These are phyloP conservation scores for Beris chalybata DNA, from an alignment of 2,888 invertebrate species.

Conservation along the genomic window DNA sequence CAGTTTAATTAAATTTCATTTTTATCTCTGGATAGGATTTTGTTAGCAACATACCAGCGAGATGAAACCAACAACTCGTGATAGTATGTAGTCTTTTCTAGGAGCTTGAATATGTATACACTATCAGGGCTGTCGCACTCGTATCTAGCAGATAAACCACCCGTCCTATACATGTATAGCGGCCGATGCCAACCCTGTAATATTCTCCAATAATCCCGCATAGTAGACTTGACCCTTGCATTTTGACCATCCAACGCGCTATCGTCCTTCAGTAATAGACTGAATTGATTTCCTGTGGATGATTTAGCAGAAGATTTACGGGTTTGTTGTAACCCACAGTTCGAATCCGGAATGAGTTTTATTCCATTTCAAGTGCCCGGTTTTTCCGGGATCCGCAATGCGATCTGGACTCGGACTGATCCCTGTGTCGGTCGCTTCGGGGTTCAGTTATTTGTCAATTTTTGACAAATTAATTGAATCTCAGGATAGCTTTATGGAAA, in stretches of 20 bases:
- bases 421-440: not conserved
- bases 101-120: not conserved
- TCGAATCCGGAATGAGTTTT: no score
- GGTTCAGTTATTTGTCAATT: conserved; percentile 31
- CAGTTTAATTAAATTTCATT: conserved; percentile 35
- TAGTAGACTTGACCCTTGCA: not conserved
- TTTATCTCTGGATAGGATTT: conserved; percentile 33
- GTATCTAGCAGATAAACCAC: not conserved
- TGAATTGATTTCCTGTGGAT: conserved; percentile 35
- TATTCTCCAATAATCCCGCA: conserved; percentile 31
- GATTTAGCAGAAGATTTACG: conserved; percentile 34
- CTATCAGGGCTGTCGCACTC: not conserved
- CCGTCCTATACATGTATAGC: not conserved
- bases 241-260: conserved; percentile 3
- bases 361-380: no score
- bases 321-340: conserved; percentile 13
- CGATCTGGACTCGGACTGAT: conserved; percentile 12
- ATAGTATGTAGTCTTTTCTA: not conserved
- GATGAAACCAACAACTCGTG: not conserved
- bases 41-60: conserved; percentile 5
- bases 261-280: conserved; percentile 21
- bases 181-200: not conserved
- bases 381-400: no score
- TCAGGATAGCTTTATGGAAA: conserved; percentile 12
- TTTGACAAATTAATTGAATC: conserved; percentile 34